These are phyloP conservation scores for Tetrao urogallus DNA, from an alignment of 2,113 vertebrate genomes.

Conservation along the genomic window DNA sequence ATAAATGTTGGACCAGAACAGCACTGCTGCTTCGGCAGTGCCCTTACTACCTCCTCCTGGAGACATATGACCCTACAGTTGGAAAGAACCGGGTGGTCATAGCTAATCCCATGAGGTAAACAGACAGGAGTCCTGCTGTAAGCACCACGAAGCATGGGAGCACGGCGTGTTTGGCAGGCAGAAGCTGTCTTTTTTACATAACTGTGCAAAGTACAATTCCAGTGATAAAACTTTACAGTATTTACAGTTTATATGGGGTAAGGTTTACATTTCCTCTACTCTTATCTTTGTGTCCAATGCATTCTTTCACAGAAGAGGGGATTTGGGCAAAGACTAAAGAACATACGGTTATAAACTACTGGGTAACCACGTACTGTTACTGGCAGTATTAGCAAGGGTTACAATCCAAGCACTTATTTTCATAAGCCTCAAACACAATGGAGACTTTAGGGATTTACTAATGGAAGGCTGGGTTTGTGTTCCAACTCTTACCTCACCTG, in stretches of 20 bases:
- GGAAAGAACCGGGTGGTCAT: neutral
- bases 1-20: accelerated
- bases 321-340: slow-evolving; percentile 62
- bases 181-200: slow-evolving; percentile 2
- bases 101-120: neutral
- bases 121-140: neutral
- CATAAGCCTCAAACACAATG: slow-evolving; percentile 18
- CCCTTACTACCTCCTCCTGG: neutral
- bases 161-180: neutral
- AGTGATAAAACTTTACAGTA: slow-evolving; percentile 60
- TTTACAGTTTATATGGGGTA: slow-evolving; percentile 23
- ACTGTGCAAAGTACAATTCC: slow-evolving; percentile 60
- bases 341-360: neutral
- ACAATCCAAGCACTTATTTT: slow-evolving; percentile 16
- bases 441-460: neutral
- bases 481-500: slow-evolving; percentile 47
- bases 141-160: neutral
- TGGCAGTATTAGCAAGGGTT: neutral
- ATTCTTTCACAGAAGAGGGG: slow-evolving; percentile 31
- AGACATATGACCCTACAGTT: neutral
- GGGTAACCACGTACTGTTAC: slow-evolving; percentile 3
- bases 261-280: slow-evolving; percentile 17
- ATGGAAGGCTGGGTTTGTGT: neutral
- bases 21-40: neutral
- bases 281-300: slow-evolving; percentile 37